Base-by-base conservation (phyloP, 1,140 invertebrate genomes). In the Pseudomyrmex gracilis region DNA sequence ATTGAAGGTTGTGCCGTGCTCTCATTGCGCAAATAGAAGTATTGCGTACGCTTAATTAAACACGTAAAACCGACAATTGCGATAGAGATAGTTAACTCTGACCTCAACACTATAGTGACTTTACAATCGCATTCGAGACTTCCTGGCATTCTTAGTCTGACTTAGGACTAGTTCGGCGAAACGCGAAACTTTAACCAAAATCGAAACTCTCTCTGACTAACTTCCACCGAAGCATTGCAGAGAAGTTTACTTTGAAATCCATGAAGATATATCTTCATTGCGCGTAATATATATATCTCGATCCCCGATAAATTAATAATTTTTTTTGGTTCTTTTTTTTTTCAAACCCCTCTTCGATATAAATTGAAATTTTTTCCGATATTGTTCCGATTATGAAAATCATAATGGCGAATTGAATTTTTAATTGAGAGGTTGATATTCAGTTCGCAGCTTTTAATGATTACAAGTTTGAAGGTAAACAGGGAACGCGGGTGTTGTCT, bases 181-280 rank as follows among this genome's bases (percentile, higher is more conserved):
- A 63, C 60, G 34, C n/a, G 73, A 45, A 83, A 83, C 49, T 83
- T 76, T 57, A 47, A 83, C 71, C 63, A 74, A 76, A 83, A 83
- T 83, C 66, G 76, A 80, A 70, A 80, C 76, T 34, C 76, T 34
- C 76, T 78, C 43, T 70, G 57, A 64, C 73, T 76, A 63, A 70
- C 76, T 83, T 66, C 73, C 12, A 10, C 34, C 17, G 34, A 47
- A 45, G n/a, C 43, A 34, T 24, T 7, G 12, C 13, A 43, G 20
- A 43, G 20, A 66, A 76, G 51, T 71, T 71, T 55, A 2, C 71
- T 76, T 34, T 51, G 61, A 77, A 64, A 64, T 34, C 34, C 34
- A n/a, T n/a, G 15, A 15, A 70, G 15, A 22, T 70, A 22, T 70
- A 70, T 49, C 76, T 70, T 58, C 15, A 49, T 43, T 8, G 34